phyloP scores from a whole-genome alignment of 2,888 invertebrate species.

The Rhogogaster chlorosoma region DNA sequence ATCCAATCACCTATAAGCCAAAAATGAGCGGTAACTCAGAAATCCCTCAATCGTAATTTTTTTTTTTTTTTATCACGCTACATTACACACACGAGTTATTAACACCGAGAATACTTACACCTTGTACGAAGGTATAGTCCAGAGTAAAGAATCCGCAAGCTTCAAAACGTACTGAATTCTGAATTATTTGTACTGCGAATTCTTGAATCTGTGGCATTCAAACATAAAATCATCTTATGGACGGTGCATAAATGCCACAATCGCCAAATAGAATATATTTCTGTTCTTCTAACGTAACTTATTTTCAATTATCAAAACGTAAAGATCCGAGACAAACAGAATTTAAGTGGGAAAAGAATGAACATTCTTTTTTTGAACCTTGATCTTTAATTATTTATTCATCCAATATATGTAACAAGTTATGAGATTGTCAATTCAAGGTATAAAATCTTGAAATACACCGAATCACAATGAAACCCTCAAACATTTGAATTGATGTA shows the following conservation, averaged over 20 bases:
- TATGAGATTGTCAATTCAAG: too few species aligned
- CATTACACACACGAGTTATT: background rate
- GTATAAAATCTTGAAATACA: too few species aligned
- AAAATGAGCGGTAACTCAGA: background rate
- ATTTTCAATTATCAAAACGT: background rate
- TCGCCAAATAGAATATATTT: background rate
- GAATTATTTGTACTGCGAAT: background rate
- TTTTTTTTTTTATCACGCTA: background rate
- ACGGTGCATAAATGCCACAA: background rate
- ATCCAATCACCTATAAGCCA: constrained; percentile 41
- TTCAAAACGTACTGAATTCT: background rate
- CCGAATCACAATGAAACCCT: too few species aligned
- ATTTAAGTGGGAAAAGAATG: too few species aligned
- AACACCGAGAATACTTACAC: background rate
- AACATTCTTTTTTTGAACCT: too few species aligned
- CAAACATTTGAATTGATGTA: too few species aligned
- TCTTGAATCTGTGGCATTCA: background rate
- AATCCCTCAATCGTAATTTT: background rate
- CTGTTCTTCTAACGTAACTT: background rate
- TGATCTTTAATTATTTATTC: too few species aligned
- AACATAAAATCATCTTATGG: background rate
- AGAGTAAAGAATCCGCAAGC: background rate
- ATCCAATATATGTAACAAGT: too few species aligned
- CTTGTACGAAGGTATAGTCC: background rate
- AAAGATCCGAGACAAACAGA: background rate